These are phyloP conservation scores for Percopsis omiscomaycus DNA, from an alignment of 2,797 vertebrate genomes.

Conservation along the genomic window DNA sequence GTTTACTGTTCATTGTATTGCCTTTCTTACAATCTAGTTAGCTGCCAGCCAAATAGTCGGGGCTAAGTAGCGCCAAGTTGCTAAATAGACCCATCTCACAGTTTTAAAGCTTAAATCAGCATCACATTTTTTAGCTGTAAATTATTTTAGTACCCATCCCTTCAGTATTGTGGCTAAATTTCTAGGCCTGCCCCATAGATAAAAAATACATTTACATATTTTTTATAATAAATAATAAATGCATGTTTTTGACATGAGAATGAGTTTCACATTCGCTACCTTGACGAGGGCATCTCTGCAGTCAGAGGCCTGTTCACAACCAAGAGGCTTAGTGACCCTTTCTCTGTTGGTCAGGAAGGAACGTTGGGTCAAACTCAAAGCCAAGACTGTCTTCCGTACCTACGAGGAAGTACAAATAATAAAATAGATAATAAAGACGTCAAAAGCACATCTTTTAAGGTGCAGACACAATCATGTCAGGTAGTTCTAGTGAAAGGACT, in stretches of 20 bases:
- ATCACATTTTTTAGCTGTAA: not conserved
- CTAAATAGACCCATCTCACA: too few relatives aligned
- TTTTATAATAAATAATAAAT: slow-evolving; percentile 9
- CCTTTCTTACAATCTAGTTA: too few relatives aligned
- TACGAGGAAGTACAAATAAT: slow-evolving; percentile 38
- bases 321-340: slow-evolving; percentile 84
- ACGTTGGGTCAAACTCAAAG: slow-evolving; percentile 82
- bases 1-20: too few relatives aligned
- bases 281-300: slow-evolving; percentile 91
- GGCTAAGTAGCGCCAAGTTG: too few relatives aligned
- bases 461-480: too few relatives aligned
- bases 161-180: too few relatives aligned
- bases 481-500: too few relatives aligned
- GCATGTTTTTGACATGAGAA: not conserved
- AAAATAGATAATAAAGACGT: not conserved
- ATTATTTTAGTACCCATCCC: too few relatives aligned
- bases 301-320: slow-evolving; percentile 80
- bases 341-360: slow-evolving; percentile 86
- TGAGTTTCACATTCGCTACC: slow-evolving; percentile 67
- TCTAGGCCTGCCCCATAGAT: too few relatives aligned
- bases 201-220: not conserved
- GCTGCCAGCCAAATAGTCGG: too few relatives aligned
- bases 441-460: not conserved
- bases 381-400: slow-evolving; percentile 80
- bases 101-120: too few relatives aligned